Conservation (phyloP, 2,888 invertebrate species). For the Drosophila koepferae region DNA sequence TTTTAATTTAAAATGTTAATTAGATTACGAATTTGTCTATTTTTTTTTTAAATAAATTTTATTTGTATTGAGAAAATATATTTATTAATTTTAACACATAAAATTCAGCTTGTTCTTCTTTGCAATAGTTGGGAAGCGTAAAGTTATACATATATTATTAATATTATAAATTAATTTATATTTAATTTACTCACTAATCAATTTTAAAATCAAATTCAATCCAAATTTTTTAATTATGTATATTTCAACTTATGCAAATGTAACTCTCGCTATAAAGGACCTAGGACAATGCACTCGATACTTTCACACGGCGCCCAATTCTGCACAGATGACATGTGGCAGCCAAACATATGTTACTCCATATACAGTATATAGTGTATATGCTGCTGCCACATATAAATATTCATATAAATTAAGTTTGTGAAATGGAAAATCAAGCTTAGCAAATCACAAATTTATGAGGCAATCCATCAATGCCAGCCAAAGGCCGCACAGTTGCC, state of each 20-base stretch:
- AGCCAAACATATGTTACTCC: slow-evolving; percentile 1
- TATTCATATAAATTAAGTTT: slow-evolving; percentile 68
- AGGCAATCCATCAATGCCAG: slow-evolving; percentile 75
- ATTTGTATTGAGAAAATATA: no score
- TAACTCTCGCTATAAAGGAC: background rate
- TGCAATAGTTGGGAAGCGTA: no score
- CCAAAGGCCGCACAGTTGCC: background rate
- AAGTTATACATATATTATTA: no score
- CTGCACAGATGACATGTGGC: background rate
- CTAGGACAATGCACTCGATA: slow-evolving; percentile 44
- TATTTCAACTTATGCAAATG: background rate
- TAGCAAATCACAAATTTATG: slow-evolving; percentile 75
- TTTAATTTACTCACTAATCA: no score
- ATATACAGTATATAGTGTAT: background rate
- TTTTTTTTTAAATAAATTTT: no score
- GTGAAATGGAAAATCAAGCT: slow-evolving; percentile 63
- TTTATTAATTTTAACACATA: no score
- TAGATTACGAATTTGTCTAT: no score
- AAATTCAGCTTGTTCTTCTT: no score
- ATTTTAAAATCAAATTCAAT: no score
- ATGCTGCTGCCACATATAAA: slow-evolving; percentile 21
- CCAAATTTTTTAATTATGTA: no score
- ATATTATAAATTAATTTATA: no score
- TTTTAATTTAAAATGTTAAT: background rate
- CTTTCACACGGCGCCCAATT: slow-evolving; percentile 24